phyloP scores from a whole-genome alignment of 2,113 vertebrate species.

The Cephalophus harveyi region DNA sequence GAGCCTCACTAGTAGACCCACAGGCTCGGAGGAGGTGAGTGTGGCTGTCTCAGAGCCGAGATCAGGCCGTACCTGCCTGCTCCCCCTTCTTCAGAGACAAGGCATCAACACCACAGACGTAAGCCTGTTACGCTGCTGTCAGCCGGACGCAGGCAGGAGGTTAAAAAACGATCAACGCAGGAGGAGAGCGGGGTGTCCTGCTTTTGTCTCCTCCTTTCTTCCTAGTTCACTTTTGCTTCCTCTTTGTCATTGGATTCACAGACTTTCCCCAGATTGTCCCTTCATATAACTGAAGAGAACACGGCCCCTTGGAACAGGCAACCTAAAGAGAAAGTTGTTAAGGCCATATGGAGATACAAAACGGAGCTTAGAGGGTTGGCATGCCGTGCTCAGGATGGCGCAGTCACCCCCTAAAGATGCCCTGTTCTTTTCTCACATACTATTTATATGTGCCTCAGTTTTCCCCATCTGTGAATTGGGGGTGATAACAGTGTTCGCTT shows the following conservation, averaged over 20 bases:
- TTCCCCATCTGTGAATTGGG: constrained; percentile 9
- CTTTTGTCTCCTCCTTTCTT: neutral
- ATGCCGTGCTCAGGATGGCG: neutral
- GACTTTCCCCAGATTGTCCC: neutral
- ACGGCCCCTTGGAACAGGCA: neutral
- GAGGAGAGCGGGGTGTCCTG: rapidly evolving
- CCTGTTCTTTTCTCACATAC: neutral
- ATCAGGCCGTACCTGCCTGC: neutral
- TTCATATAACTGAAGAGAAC: neutral
- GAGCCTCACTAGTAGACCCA: neutral
- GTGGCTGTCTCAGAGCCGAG: neutral
- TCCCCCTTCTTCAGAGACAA: neutral
- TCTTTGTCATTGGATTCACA: neutral
- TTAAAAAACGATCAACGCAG: neutral
- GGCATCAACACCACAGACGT: neutral
- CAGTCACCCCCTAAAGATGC: neutral
- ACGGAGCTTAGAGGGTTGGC: neutral
- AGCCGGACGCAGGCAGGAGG: neutral
- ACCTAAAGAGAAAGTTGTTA: neutral
- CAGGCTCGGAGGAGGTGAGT: neutral
- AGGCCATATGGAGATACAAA: neutral
- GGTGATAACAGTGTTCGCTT: neutral
- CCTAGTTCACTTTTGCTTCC: neutral
- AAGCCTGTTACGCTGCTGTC: neutral
- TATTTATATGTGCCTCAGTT: neutral